Evolutionary conservation across 2,113 vertebrate genomes (phyloP).

Genomic region (Spea bombifrons): DNA sequence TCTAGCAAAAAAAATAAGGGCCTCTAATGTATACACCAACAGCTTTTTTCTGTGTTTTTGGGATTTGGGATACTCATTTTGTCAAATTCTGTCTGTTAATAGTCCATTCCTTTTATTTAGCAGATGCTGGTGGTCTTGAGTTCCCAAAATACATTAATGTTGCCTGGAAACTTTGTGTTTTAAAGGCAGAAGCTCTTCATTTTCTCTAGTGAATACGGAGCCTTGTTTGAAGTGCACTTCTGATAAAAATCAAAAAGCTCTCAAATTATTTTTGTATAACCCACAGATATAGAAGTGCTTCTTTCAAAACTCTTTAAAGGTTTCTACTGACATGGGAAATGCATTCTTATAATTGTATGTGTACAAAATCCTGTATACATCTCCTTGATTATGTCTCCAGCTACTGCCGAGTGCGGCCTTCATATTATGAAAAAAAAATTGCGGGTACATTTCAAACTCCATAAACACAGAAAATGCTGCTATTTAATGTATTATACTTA

Average conservation of each 20-base stretch:
- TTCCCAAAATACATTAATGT: slow-evolving; percentile 44
- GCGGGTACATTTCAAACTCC: too few species aligned
- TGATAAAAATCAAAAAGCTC: slow-evolving; percentile 45
- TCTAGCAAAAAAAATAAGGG: slow-evolving; percentile 20
- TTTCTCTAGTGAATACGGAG: slow-evolving; percentile 23
- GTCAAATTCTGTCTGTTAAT: slow-evolving; percentile 13
- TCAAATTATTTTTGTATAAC: slow-evolving; percentile 46
- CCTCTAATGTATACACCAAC: slow-evolving; percentile 16
- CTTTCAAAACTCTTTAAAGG: slow-evolving; percentile 39
- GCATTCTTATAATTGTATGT: not conserved
- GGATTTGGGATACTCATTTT: slow-evolving; percentile 23
- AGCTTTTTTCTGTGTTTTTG: slow-evolving; percentile 16
- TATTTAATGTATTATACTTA: not conserved
- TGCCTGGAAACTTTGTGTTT: slow-evolving; percentile 45
- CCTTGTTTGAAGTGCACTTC: slow-evolving; percentile 47
- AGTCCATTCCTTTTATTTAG: slow-evolving; percentile 43
- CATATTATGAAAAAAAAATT: too few species aligned
- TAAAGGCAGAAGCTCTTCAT: slow-evolving; percentile 30
- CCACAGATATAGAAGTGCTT: slow-evolving; percentile 41
- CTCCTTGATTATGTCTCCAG: too few species aligned
- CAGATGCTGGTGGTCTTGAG: slow-evolving; percentile 35
- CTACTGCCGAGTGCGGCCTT: too few species aligned
- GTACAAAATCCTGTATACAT: not conserved
- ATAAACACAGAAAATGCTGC: too few species aligned
- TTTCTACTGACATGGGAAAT: slow-evolving; percentile 22